Percentiles rank a stretch among this genome's conserved stretches.
Evolutionary conservation across 2,797 vertebrate species (phyloP).

Genomic region (Anisognathus igniventris): DNA sequence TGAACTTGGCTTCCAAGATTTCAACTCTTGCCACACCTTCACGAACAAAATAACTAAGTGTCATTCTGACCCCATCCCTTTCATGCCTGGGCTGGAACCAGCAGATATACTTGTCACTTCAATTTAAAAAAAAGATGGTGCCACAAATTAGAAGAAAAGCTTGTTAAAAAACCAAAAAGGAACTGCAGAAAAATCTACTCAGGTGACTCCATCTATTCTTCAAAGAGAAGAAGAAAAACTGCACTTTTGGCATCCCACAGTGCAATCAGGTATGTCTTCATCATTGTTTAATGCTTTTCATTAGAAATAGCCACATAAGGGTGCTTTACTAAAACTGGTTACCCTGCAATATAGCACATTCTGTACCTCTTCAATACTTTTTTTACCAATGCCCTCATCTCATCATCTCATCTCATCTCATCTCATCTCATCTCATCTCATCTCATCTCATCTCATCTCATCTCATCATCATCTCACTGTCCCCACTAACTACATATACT

Average conservation of each 20-base stretch:
- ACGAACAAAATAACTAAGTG: constrained; percentile 16
- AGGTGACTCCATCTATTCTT: neutral
- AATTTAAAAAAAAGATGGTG: neutral
- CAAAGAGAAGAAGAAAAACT: neutral
- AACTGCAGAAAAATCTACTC: neutral
- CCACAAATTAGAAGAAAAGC: neutral
- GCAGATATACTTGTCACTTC: neutral
- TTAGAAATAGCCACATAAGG: neutral
- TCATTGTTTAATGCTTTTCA: neutral
- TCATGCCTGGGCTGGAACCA: neutral
- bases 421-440: neutral
- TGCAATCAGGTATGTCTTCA: neutral
- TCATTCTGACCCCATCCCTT: neutral
- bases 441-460: neutral
- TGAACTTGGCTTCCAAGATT: neutral
- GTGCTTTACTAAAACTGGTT: neutral
- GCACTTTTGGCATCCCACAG: neutral
- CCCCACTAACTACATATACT: neutral
- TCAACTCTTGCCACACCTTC: neutral
- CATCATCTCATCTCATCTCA: neutral
- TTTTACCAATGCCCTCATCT: neutral
- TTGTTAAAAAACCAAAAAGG: neutral
- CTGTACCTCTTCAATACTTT: neutral
- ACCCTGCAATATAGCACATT: neutral
- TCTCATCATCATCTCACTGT: neutral